Evolutionary conservation across 2,797 vertebrate species (phyloP).

Genomic region (Etheostoma nigrum): DNA sequence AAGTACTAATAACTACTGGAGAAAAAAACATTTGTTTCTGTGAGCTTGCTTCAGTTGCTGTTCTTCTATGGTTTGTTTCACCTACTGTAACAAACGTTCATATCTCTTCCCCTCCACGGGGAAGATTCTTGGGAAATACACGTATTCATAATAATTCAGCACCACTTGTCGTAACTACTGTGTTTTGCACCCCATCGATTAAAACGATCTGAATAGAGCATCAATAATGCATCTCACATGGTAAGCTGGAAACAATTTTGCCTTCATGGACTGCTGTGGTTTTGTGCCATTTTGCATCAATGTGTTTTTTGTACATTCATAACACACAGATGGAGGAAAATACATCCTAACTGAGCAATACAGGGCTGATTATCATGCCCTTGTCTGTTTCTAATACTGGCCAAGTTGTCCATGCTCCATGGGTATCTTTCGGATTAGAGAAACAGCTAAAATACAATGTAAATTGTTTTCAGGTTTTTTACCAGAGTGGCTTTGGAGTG

Average conservation of each 20-base stretch:
- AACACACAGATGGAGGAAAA: slow-evolving; percentile 2
- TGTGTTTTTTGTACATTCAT: slow-evolving; percentile 12
- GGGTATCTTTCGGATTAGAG: slow-evolving; percentile 16
- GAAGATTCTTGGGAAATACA: slow-evolving; percentile 2
- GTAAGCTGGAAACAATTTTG: slow-evolving; percentile 39
- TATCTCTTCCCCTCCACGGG: slow-evolving; percentile 1
- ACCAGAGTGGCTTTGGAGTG: not conserved
- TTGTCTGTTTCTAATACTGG: slow-evolving; percentile 17
- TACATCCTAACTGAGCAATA: slow-evolving; percentile 11
- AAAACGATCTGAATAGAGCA: slow-evolving; percentile 9
- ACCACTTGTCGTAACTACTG: not conserved
- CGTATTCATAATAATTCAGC: slow-evolving; percentile 20
- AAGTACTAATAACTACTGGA: not conserved
- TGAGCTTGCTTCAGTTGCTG: not conserved
- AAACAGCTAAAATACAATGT: slow-evolving; percentile 10
- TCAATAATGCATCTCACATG: slow-evolving; percentile 19
- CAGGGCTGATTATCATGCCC: slow-evolving; percentile 19
- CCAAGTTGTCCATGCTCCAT: slow-evolving; percentile 10
- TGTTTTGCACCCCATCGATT: slow-evolving; percentile 17
- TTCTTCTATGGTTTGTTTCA: slow-evolving; percentile 10
- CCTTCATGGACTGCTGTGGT: slow-evolving; percentile 2
- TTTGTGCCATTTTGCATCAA: not conserved
- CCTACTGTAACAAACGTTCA: not conserved
- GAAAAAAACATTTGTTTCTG: not conserved
- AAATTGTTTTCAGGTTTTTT: slow-evolving; percentile 26